Evolutionary conservation across 2,797 vertebrate species (phyloP).

Genomic region (Zalophus californianus): DNA sequence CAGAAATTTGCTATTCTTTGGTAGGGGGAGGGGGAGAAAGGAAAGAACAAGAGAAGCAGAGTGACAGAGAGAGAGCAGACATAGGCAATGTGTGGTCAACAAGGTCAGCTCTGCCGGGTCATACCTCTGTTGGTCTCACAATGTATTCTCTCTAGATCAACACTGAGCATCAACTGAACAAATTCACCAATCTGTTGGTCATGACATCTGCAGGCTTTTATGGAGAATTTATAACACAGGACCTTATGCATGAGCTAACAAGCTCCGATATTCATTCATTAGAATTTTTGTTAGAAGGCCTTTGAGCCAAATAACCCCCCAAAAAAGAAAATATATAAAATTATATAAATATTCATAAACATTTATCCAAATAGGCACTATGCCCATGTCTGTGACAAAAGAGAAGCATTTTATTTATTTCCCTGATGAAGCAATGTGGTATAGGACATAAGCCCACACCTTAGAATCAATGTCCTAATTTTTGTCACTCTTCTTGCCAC

Average conservation of each 20-base stretch:
- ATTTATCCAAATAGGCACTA: slow-evolving; percentile 31
- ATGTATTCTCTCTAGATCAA: background rate
- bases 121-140: background rate
- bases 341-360: slow-evolving; percentile 45
- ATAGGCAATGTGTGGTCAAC: background rate
- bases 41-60: slow-evolving; percentile 41
- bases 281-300: slow-evolving; percentile 17
- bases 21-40: background rate
- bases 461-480: slow-evolving; percentile 63
- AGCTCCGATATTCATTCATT: slow-evolving; percentile 22
- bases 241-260: slow-evolving; percentile 27
- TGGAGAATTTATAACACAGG: background rate
- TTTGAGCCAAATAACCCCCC: background rate
- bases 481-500: slow-evolving; percentile 60
- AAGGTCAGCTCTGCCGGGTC: background rate
- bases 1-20: slow-evolving; percentile 39
- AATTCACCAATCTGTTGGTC: background rate
- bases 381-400: slow-evolving; percentile 44
- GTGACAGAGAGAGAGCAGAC: background rate
- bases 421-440: slow-evolving; percentile 27
- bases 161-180: background rate
- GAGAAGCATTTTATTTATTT: slow-evolving; percentile 69
- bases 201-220: background rate
- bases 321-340: slow-evolving; percentile 45
- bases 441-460: slow-evolving; percentile 11